Conservation (phyloP, 64 coral and sea anemone species). For the Stichodactyla helianthus region DNA sequence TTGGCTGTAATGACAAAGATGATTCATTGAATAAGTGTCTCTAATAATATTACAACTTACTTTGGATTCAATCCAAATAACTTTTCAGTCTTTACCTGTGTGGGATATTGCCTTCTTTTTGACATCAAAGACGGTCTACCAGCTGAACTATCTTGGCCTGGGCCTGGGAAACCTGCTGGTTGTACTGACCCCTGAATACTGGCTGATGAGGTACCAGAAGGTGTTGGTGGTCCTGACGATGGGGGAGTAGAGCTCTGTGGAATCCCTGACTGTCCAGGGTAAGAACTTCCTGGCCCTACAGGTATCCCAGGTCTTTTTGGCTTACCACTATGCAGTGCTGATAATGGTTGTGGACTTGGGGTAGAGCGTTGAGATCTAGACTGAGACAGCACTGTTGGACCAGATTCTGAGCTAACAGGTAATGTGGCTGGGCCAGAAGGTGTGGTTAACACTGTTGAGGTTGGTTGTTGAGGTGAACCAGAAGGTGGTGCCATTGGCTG, state of each 20-base stretch:
- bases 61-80: neutral
- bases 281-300: neutral
- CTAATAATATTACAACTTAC: neutral
- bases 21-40: conserved; percentile 4
- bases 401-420: neutral
- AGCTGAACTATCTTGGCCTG: conserved; percentile 26
- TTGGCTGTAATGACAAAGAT: neutral
- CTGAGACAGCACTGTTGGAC: neutral
- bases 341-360: conserved; percentile 15
- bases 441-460: neutral
- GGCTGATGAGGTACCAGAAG: conserved; percentile 21
- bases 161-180: conserved; percentile 23
- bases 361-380: conserved; percentile 18
- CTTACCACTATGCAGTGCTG: conserved; percentile 52
- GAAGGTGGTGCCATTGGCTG: neutral
- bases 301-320: conserved; percentile 51
- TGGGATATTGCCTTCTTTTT: conserved; percentile 45
- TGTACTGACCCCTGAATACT: neutral
- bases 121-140: conserved; percentile 28
- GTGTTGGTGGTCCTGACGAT: conserved; percentile 16
- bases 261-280: conserved; percentile 38
- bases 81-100: conserved; percentile 32
- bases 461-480: neutral
- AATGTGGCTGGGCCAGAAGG: conserved; percentile 9
- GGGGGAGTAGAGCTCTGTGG: conserved; percentile 16